Percentiles rank a stretch among this genome's conserved stretches.
Evolutionary conservation across 2,888 invertebrate species (phyloP).

Genomic region (Lasioglossum lativentre): DNA sequence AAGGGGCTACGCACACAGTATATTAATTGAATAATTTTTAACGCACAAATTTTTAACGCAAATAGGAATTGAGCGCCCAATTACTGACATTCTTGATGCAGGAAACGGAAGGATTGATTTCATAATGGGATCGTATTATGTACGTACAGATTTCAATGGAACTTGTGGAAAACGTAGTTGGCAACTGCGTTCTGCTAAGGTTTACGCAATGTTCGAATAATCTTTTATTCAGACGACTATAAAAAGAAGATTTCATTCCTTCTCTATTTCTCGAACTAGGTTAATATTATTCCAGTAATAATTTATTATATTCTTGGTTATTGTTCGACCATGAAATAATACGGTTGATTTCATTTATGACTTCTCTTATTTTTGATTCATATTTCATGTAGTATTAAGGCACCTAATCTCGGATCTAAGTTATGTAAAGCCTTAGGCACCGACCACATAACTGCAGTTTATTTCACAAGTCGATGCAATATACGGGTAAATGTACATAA

Average conservation of each 20-base stretch:
- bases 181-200: not conserved
- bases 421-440: not conserved
- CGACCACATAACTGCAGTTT: not conserved
- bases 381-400: not conserved
- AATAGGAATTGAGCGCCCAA: not conserved
- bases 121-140: not conserved
- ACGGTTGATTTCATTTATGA: not conserved
- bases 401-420: not conserved
- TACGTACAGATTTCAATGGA: not conserved
- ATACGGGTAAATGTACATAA: not conserved
- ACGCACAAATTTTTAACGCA: not conserved
- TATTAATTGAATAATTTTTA: too few relatives aligned
- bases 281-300: not conserved
- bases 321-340: not conserved
- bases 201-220: not conserved
- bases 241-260: not conserved
- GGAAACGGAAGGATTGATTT: slow-evolving; percentile 1
- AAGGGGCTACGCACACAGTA: too few relatives aligned
- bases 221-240: not conserved
- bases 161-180: not conserved
- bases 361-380: too few relatives aligned
- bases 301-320: too few relatives aligned
- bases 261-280: not conserved
- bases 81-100: not conserved
- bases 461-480: not conserved